These are phyloP conservation scores for Elmis aenea DNA, from an alignment of 2,888 invertebrate genomes.

Conservation along the genomic window DNA sequence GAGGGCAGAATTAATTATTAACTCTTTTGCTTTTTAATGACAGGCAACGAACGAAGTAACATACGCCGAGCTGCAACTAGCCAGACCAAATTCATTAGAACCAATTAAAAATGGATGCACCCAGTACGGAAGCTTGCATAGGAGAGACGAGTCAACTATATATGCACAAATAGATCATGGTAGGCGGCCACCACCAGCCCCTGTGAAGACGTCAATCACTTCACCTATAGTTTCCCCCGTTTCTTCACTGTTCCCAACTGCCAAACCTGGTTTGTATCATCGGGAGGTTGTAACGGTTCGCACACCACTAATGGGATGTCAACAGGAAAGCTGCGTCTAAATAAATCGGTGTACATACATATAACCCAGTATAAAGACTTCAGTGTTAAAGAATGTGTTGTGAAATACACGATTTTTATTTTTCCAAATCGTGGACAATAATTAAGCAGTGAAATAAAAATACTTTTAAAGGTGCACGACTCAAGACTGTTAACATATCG, in stretches of 20 bases:
- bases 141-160: conserved; percentile 61
- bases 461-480: no score
- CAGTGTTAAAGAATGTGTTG: no score
- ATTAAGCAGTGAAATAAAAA: no score
- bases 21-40: no score
- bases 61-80: conserved; percentile 57
- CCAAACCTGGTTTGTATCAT: conserved; percentile 47
- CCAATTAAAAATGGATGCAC: conserved; percentile 42
- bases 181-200: conserved; percentile 47
- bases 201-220: conserved; percentile 40
- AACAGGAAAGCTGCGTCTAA: conserved; percentile 64
- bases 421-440: no score
- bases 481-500: no score
- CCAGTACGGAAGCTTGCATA: conserved; percentile 40
- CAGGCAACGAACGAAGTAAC: conserved; percentile 53
- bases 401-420: no score
- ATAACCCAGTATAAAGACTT: no score
- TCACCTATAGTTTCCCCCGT: conserved; percentile 49
- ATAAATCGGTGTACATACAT: no score
- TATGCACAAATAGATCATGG: conserved; percentile 72
- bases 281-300: conserved; percentile 67
- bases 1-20: no score
- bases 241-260: conserved; percentile 40
- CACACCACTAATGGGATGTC: conserved; percentile 65
- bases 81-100: conserved; percentile 52